Evolutionary conservation across 2,888 invertebrate genomes (phyloP).

Genomic region (Deladenus siricidicola): DNA sequence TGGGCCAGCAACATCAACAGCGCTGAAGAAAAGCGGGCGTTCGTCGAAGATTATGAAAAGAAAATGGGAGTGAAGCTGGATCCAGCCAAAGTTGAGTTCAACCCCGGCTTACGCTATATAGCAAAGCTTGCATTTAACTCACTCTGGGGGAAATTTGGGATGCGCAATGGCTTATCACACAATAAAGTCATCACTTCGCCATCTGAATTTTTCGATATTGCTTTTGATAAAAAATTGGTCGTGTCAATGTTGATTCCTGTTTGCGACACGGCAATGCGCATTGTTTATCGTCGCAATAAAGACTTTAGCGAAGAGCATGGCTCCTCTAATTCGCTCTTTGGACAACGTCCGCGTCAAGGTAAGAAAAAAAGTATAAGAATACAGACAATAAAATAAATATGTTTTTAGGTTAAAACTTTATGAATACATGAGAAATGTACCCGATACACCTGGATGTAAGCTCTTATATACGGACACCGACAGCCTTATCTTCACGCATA

Average conservation of each 20-base stretch:
- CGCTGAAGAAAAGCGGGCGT: not conserved
- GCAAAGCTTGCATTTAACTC: not conserved
- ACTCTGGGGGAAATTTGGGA: slow-evolving; percentile 5
- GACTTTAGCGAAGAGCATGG: slow-evolving; percentile 1
- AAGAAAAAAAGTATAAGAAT: not conserved
- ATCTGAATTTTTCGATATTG: not conserved
- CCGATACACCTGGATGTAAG: not conserved
- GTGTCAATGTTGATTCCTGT: not conserved
- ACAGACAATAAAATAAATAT: not conserved
- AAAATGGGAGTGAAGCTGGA: not conserved
- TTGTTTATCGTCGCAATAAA: not conserved
- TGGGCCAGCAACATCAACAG: not conserved
- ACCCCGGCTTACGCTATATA: not conserved
- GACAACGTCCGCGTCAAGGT: not conserved
- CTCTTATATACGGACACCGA: slow-evolving; percentile 10
- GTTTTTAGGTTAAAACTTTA: not conserved
- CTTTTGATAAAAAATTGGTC: slow-evolving; percentile 6
- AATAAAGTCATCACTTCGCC: not conserved
- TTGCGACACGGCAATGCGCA: not conserved
- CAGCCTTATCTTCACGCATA: not conserved
- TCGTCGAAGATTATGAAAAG: not conserved
- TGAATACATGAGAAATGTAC: not conserved
- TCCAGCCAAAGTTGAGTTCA: not conserved
- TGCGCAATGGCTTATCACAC: slow-evolving; percentile 1
- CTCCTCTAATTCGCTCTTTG: slow-evolving; percentile 1